These are phyloP conservation scores for Phyllostomus hastatus DNA, from an alignment of 2,113 vertebrate genomes.

Conservation along the genomic window DNA sequence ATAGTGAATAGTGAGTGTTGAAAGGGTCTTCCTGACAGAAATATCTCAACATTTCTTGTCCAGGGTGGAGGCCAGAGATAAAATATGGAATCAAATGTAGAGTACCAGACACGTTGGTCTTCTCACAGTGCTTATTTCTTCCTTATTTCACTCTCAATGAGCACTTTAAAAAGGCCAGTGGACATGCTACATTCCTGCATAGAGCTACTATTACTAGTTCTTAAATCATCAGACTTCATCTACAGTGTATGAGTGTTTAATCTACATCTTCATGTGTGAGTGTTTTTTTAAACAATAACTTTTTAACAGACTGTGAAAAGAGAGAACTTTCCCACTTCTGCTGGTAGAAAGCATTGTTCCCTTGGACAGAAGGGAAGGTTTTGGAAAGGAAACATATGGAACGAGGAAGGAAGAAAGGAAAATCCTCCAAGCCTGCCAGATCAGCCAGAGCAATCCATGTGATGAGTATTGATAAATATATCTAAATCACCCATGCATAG, in stretches of 20 bases:
- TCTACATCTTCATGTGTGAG: neutral
- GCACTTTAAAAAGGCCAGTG: neutral
- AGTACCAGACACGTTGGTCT: neutral
- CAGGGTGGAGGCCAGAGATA: neutral
- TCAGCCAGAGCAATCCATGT: neutral
- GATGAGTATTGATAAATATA: constrained; percentile 29
- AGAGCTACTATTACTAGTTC: neutral
- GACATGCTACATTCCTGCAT: rapidly evolving
- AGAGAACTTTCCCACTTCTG: neutral
- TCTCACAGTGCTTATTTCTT: neutral
- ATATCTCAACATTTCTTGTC: neutral
- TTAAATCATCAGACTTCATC: neutral
- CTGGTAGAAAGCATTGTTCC: neutral
- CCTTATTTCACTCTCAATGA: neutral
- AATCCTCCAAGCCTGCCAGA: constrained; percentile 38
- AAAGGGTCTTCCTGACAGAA: neutral
- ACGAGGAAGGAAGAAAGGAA: constrained; percentile 45
- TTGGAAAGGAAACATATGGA: constrained; percentile 26
- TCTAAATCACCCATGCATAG: neutral
- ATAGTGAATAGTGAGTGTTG: neutral
- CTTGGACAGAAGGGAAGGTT: neutral
- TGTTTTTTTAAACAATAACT: neutral
- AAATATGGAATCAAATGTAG: neutral
- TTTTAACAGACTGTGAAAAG: neutral
- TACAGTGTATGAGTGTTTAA: neutral